Evolutionary conservation across 2,113 vertebrate genomes (phyloP), one percentile per base, ranked within the genome.

Genomic region (Lamprotornis superbus): DNA sequence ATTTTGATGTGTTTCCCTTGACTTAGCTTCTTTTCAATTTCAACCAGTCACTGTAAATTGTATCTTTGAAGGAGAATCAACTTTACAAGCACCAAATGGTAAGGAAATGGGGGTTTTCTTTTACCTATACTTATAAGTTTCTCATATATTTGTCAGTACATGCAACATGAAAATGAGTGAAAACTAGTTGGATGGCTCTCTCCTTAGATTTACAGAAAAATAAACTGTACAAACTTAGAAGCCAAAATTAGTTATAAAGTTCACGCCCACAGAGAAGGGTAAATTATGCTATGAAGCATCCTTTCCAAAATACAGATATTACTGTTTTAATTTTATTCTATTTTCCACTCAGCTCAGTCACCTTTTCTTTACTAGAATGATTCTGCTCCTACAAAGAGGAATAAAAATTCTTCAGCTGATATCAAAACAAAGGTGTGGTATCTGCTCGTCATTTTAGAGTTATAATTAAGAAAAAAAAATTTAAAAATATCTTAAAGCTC

Each of bases 381-480:
- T 37, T 55, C 19, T 53, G 27, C 56, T 90, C 22, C 39, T 74
- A 40, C 31, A 49, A 76, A 78, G 15, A 60, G 27, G 21, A 79
- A 77, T 15, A 93, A 88, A 83, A 93, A 52, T 70, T 44, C 42
- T 33, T 85, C 24, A 74, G 23, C 33, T 88, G 93, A 88, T 67
- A 80, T 25, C 9, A 37, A 71, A 67, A 75, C 10, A 79, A 60
- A 89, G 20, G 19, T 93, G 47, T 56, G 11, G 31, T 75, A 59
- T 40, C 27, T 79, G 60, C 40, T 88, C 74, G 39, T 67, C 42
- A 52, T 69, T 87, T 85, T 49, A 88, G 24, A 90, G 19, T n/a
- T 83, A 15, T 18, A 86, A 91, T 57, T 30, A 33, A 39, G 39
- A 83, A 40, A 61, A 87, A 60, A n/a, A n/a, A 46, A 30, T 15